phyloP scores from a whole-genome alignment of 2,888 invertebrate species.

The Lasioglossum villosulum region DNA sequence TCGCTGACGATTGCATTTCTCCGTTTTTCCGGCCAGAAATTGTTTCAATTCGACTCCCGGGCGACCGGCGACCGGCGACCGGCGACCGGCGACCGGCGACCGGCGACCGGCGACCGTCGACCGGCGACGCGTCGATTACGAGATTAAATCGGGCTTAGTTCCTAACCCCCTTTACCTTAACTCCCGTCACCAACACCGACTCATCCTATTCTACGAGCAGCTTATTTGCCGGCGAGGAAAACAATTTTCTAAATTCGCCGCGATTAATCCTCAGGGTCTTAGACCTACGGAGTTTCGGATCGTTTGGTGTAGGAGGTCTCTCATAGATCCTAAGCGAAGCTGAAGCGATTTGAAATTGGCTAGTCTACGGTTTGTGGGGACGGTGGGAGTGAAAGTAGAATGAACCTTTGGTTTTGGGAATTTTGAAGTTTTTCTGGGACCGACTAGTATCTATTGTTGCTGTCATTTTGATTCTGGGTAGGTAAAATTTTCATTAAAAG shows the following conservation, averaged over 20 bases:
- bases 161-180: not conserved
- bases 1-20: conserved; percentile 64
- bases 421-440: not conserved
- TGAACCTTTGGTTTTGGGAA: not conserved
- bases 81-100: too few relatives aligned
- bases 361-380: not conserved
- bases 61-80: conserved; percentile 5
- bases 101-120: too few relatives aligned
- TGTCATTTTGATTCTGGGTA: not conserved
- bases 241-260: conserved; percentile 37
- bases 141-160: conserved; percentile 50
- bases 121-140: conserved; percentile 56
- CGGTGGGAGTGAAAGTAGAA: not conserved
- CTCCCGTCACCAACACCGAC: not conserved
- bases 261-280: conserved; percentile 31
- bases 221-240: conserved; percentile 41
- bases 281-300: not conserved
- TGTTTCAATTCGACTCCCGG: conserved; percentile 56
- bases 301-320: not conserved
- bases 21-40: conserved; percentile 46
- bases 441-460: too few relatives aligned
- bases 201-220: not conserved
- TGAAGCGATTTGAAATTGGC: too few relatives aligned
- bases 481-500: not conserved
- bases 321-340: not conserved